Base-by-base conservation (phyloP, 2,888 invertebrate species). In the Microctonus hyperodae region DNA sequence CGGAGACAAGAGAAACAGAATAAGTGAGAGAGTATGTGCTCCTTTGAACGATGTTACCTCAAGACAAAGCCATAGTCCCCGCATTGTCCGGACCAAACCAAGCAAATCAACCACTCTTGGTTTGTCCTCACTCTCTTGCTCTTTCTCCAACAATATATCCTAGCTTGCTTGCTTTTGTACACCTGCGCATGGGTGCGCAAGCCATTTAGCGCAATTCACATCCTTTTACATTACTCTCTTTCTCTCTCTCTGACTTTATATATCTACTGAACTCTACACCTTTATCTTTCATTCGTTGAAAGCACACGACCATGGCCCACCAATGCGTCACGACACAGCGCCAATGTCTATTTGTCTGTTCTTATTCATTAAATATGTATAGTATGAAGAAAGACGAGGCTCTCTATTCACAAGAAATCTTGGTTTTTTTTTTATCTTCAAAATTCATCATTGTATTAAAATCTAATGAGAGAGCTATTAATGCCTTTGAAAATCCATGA, bases 21-120 rank as follows among this genome's bases (percentile, higher is more conserved):
- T 63, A 51, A 65, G 63, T 56, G 59, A 69, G 71, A 70, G 71
- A 64, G 71, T 69, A 63, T 63, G 65, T 69, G 69, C 72, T 74
- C 72, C 75, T 76, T 78, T 76, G 79, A 78, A 75, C 76, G 77
- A 74, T 74, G 76, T 79, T 78, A 78, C 78, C 75, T 73, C 76
- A 76, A 79, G 80, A 80, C 81, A 81, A 81, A 80, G 79, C 80
- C 78, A 76, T 76, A 76, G 75, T 76, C 78, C 76, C 73, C 73
- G 76, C 76, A 81, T 79, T 81, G 81, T 81, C 79, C 79, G 71
- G 66, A 66, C 72, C 77, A 78, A 81, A 78, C 78, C 78, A 76
- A 79, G 78, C 78, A 81, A 81, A 81, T 81, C 81, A 78, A 79
- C 80, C 77, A 71, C 76, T 63, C 60, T 55, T 56, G 33, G 53